Evolutionary conservation across 2,888 invertebrate genomes (phyloP).

Genomic region (Oxyscelio sp.): DNA sequence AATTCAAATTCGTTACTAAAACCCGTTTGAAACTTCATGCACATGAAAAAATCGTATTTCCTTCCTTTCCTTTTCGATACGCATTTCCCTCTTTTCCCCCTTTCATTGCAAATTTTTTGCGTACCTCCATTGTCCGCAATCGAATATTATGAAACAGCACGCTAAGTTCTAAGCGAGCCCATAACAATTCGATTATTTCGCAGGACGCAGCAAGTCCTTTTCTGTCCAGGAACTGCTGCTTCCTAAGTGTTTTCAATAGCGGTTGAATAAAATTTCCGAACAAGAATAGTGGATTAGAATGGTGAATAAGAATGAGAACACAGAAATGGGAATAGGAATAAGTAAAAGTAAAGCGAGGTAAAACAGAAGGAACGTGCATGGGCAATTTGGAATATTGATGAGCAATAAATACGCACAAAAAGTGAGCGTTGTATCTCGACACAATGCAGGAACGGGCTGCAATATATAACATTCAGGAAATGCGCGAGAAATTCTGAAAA

Average conservation of each 20-base stretch:
- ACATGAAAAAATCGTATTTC: no score
- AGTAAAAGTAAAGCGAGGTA: conserved; percentile 50
- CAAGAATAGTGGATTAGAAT: conserved; percentile 14
- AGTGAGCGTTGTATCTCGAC: conserved; percentile 7
- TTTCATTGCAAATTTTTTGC: no score
- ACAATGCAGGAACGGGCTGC: conserved; percentile 2
- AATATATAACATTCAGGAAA: conserved; percentile 1
- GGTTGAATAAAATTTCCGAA: conserved; percentile 15
- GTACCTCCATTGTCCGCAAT: conserved; percentile 1
- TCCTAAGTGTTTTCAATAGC: conserved; percentile 9
- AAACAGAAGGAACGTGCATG: conserved; percentile 17
- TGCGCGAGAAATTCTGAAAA: neutral
- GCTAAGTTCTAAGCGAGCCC: neutral
- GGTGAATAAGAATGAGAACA: conserved; percentile 39
- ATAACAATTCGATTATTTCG: conserved; percentile 22
- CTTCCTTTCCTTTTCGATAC: no score
- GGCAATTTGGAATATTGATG: conserved; percentile 59
- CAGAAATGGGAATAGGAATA: conserved; percentile 34
- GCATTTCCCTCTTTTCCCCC: no score
- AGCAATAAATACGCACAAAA: conserved; percentile 51
- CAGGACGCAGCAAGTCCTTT: neutral
- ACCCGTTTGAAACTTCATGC: no score
- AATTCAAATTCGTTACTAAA: no score
- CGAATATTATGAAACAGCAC: neutral
- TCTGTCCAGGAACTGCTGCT: neutral